Evolutionary conservation across 2,797 vertebrate genomes (phyloP).

Genomic region (Pitangus sulphuratus): DNA sequence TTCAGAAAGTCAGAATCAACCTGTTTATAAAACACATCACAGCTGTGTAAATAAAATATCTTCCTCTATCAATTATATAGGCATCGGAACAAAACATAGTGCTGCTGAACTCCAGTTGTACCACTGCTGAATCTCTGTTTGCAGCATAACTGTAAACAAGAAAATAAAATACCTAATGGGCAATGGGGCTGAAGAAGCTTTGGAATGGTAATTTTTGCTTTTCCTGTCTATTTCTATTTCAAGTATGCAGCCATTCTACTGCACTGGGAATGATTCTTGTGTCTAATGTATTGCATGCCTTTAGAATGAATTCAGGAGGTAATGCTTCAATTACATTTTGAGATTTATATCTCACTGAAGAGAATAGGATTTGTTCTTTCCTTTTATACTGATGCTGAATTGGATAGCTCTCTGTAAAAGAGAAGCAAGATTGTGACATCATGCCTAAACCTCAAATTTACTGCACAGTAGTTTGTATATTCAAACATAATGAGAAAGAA

Average conservation of each 20-base stretch:
- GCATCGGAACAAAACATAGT: neutral
- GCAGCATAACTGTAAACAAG: neutral
- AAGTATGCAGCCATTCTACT: neutral
- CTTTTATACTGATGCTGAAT: neutral
- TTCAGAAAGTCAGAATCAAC: neutral
- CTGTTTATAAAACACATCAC: neutral
- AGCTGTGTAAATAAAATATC: conserved; percentile 4
- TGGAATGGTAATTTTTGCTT: neutral
- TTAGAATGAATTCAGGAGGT: neutral
- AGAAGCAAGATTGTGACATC: neutral
- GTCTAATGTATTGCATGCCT: neutral
- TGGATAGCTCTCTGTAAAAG: neutral
- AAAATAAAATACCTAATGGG: neutral
- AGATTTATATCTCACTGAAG: neutral
- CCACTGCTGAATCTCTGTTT: neutral
- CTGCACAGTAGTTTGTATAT: neutral
- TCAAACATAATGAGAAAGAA: neutral
- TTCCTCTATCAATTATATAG: neutral
- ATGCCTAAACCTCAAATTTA: neutral
- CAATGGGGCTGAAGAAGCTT: neutral
- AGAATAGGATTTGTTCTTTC: neutral
- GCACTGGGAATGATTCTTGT: neutral
- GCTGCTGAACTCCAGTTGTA: neutral
- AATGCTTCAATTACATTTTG: neutral
- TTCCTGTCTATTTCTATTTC: neutral